phyloP scores from a whole-genome alignment of 92 coral and sea anemone species.

The Plumapathes pennacea region DNA sequence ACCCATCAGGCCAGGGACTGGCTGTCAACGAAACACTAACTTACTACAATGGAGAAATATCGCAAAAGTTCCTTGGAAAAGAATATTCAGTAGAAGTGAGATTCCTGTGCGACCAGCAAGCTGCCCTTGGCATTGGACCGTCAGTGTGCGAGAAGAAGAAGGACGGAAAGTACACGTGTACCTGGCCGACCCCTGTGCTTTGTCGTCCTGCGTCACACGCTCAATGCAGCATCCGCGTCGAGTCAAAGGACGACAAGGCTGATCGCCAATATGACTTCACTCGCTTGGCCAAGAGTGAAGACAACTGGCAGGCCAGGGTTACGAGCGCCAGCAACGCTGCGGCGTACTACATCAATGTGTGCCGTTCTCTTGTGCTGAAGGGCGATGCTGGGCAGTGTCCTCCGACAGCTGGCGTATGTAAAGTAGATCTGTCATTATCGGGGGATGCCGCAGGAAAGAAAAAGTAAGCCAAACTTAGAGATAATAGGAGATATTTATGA shows the following conservation, averaged over 20 bases:
- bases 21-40: neutral
- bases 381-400: conserved; percentile 53
- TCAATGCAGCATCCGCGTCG: conserved; percentile 72
- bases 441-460: conserved; percentile 6
- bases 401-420: conserved; percentile 81
- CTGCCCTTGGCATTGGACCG: conserved; percentile 2
- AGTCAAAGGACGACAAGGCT: neutral
- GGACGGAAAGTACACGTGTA: conserved; percentile 17
- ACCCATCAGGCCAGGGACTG: too few species aligned
- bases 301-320: conserved; percentile 75
- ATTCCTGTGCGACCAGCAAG: conserved; percentile 15
- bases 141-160: conserved; percentile 24
- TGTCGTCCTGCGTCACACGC: conserved; percentile 77
- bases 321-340: conserved; percentile 1
- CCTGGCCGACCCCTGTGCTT: conserved; percentile 67
- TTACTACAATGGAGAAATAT: conserved; percentile 26
- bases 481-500: too few species aligned
- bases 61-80: conserved; percentile 8
- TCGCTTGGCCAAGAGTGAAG: conserved; percentile 40
- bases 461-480: too few species aligned
- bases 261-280: conserved; percentile 74
- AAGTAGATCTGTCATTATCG: too few species aligned
- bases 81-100: neutral
- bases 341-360: conserved; percentile 74
- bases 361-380: conserved; percentile 56